Evolutionary conservation across 2,113 vertebrate species (phyloP).

Genomic region (Tricholaema leucomelas): DNA sequence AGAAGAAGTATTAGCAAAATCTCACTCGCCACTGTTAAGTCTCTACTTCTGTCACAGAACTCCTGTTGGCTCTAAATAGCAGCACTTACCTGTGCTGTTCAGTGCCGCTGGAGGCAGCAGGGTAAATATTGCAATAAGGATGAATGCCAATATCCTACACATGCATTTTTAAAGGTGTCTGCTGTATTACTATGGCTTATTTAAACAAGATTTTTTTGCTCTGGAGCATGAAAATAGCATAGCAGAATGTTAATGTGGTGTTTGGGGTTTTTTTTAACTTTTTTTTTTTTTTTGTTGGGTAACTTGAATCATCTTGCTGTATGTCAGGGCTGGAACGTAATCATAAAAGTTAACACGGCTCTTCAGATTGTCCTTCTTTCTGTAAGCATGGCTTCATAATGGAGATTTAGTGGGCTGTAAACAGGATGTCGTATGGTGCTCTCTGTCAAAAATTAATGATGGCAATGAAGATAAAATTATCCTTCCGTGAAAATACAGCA

Average conservation of each 20-base stretch:
- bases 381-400: constrained; percentile 30
- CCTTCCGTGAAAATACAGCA: constrained; percentile 45
- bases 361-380: constrained; percentile 56
- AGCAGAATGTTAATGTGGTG: not conserved
- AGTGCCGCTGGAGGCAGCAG: not conserved
- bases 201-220: not conserved
- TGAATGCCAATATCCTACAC: not conserved
- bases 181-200: not conserved
- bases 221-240: not conserved
- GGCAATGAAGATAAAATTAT: constrained; percentile 53
- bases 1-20: not conserved
- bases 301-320: constrained; percentile 7
- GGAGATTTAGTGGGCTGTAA: constrained; percentile 55
- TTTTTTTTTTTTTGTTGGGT: not conserved
- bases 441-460: constrained; percentile 55
- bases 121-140: not conserved
- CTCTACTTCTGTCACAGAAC: not conserved
- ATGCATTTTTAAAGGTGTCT: not conserved
- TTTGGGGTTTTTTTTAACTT: not conserved
- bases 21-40: not conserved
- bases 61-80: not conserved
- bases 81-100: not conserved
- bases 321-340: constrained; percentile 28
- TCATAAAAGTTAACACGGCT: constrained; percentile 59
- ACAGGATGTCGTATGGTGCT: constrained; percentile 56